Evolutionary conservation across 2,888 invertebrate genomes (phyloP), one percentile per base, ranked within the genome.

Genomic region (Eledona agricola): DNA sequence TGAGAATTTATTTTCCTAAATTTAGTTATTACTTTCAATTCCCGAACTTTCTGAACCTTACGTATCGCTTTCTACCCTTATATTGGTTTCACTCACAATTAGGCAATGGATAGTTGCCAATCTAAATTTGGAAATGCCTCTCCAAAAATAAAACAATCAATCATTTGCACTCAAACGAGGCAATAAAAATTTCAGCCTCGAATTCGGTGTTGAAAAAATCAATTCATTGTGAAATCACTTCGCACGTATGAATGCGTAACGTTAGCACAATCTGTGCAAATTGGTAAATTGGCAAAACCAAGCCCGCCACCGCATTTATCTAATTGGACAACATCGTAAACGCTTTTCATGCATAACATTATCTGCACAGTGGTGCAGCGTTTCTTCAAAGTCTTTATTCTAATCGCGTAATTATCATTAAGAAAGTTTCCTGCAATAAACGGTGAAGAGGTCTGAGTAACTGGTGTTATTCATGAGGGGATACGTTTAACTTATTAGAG

Each of bases 351-450:
- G 22, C n/a, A 22, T 22, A n/a, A 22, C 3, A 22, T 22, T 22
- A 22, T n/a, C 22, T 22, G 22, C 5, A 9, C 22, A 4, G 2
- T 22, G 22, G 22, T 7, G 31, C 29, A 3, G 23, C 3, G n/a
- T 7, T 26, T 26, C 26, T 31, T 31, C 12, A 6, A 26, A 15
- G 4, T 16, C 17, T 31, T 31, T 4, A 35, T 23, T 22, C 35
- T 35, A 35, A 22, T 35, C 35, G 13, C 35, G 35, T 35, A 35
- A 35, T 35, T 35, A 35, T 20, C 22, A 22, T 35, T 35, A 35
- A 19, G 13, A 23, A 31, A 35, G 11, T 35, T 35, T 13, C 22
- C 7, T 35, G 22, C 35, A 35, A 15, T 17, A 12, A 22, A 23
- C 7, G 13, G 13, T 12, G 23, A n/a, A 7, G 17, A 22, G n/a